A percentile compares a stretch with the other conserved stretches of the same genome.
Evolutionary conservation across 2,113 vertebrate species (phyloP).

Genomic region (Cyanoderma ruficeps): DNA sequence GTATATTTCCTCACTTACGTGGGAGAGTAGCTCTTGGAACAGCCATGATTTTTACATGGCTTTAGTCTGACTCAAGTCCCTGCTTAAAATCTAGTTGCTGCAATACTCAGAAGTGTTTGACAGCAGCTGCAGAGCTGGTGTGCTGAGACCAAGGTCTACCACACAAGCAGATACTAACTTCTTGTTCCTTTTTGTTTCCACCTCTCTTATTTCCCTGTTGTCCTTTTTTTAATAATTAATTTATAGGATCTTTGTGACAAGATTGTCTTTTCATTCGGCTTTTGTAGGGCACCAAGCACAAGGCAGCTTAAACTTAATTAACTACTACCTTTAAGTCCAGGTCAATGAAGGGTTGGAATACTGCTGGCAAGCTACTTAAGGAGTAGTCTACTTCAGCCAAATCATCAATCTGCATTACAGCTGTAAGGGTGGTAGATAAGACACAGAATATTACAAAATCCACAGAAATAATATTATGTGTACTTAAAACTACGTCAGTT

Average conservation of each 20-base stretch:
- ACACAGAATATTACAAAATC: not conserved
- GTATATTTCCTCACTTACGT: not conserved
- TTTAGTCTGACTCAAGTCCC: not conserved
- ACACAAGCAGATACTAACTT: not conserved
- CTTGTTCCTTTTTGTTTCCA: not conserved
- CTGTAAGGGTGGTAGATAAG: constrained; percentile 45
- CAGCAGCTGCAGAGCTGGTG: not conserved
- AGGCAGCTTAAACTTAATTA: not conserved
- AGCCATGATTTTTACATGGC: not conserved
- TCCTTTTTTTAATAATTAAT: not conserved
- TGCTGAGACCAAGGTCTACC: not conserved
- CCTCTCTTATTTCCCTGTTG: not conserved
- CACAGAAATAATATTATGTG: not conserved
- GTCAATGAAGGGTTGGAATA: constrained; percentile 55
- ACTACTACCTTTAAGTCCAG: constrained; percentile 72
- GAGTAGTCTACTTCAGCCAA: constrained; percentile 71
- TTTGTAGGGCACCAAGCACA: not conserved
- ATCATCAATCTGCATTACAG: constrained; percentile 60
- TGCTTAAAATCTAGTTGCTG: not conserved
- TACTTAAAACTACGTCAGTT: not conserved
- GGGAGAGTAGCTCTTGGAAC: not conserved
- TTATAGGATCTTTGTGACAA: not conserved
- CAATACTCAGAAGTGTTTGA: not conserved
- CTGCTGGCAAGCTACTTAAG: constrained; percentile 51
- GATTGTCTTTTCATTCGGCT: not conserved